Percentiles rank a stretch among this genome's conserved stretches.
These are phyloP conservation scores for Mohoua ochrocephala DNA, from an alignment of 2,113 vertebrate genomes.

Conservation along the genomic window DNA sequence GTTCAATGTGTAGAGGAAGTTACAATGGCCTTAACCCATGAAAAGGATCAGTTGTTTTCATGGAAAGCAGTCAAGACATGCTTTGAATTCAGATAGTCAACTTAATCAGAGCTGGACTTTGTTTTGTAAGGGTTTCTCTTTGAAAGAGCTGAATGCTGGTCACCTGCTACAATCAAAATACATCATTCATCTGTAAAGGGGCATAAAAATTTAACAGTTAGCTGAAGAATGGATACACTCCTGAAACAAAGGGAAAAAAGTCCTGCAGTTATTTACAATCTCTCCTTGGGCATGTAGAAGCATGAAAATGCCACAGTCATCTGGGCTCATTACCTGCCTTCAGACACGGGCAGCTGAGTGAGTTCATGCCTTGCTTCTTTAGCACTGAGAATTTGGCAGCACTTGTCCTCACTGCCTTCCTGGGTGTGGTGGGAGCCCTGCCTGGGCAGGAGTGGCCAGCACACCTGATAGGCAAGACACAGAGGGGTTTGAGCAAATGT, in stretches of 20 bases:
- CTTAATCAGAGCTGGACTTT: conserved; percentile 63
- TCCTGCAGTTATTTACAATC: background rate
- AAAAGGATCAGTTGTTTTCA: conserved; percentile 74
- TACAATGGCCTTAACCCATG: conserved; percentile 68
- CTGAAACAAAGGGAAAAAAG: background rate
- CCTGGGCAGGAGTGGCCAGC: background rate
- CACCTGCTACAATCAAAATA: conserved; percentile 28
- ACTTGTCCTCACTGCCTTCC: background rate
- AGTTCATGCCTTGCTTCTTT: background rate
- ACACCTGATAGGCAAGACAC: background rate
- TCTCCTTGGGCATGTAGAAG: background rate
- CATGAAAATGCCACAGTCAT: background rate
- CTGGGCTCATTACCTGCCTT: background rate
- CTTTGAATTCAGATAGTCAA: conserved; percentile 76
- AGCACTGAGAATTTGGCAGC: background rate
- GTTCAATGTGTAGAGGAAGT: conserved; percentile 70
- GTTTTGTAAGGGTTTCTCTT: conserved; percentile 27
- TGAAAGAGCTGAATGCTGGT: background rate
- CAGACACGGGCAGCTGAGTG: background rate
- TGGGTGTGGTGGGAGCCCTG: background rate
- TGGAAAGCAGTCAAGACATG: conserved; percentile 73
- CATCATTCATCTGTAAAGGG: conserved; percentile 4
- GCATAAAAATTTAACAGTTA: conserved; percentile 22
- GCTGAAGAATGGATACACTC: background rate
- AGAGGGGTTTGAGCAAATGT: background rate